Conservation (phyloP, 1,140 invertebrate genomes). For the Tribolium madens region DNA sequence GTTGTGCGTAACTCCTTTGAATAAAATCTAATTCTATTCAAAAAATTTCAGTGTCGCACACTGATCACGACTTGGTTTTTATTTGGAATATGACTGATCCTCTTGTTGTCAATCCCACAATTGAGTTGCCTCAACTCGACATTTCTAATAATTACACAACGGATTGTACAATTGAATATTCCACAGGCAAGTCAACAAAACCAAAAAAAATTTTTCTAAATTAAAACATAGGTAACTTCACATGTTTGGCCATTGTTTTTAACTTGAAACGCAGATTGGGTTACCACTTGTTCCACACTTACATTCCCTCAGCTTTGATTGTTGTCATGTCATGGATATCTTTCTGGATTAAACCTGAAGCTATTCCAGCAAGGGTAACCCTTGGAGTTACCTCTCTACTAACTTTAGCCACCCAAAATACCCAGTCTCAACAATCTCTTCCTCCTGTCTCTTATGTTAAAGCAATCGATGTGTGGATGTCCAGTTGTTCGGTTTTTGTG, state of each 20-base stretch:
- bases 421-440: constrained; percentile 89
- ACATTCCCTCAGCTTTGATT: constrained; percentile 89
- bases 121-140: constrained; percentile 88
- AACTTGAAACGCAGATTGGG: constrained; percentile 84
- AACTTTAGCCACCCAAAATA: constrained; percentile 88
- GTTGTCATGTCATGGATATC: constrained; percentile 95
- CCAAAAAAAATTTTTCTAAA: constrained; percentile 14
- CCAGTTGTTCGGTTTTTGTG: constrained; percentile 91
- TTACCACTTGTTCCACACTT: constrained; percentile 91
- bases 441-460: constrained; percentile 92
- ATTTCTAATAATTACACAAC: constrained; percentile 89
- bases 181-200: constrained; percentile 73
- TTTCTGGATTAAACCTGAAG: constrained; percentile 94
- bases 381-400: constrained; percentile 86
- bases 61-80: constrained; percentile 85
- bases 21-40: too few relatives aligned
- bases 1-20: constrained; percentile 73
- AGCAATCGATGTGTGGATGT: constrained; percentile 95
- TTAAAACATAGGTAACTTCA: constrained; percentile 80
- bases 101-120: constrained; percentile 86
- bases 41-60: constrained; percentile 79
- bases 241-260: constrained; percentile 88
- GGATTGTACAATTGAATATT: constrained; percentile 90
- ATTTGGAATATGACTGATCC: constrained; percentile 91
- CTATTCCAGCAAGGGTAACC: constrained; percentile 85